A percentile compares a stretch with the other conserved stretches of the same genome.
Conservation (phyloP, 2,797 vertebrate genomes). For the Naso thynnoides region DNA sequence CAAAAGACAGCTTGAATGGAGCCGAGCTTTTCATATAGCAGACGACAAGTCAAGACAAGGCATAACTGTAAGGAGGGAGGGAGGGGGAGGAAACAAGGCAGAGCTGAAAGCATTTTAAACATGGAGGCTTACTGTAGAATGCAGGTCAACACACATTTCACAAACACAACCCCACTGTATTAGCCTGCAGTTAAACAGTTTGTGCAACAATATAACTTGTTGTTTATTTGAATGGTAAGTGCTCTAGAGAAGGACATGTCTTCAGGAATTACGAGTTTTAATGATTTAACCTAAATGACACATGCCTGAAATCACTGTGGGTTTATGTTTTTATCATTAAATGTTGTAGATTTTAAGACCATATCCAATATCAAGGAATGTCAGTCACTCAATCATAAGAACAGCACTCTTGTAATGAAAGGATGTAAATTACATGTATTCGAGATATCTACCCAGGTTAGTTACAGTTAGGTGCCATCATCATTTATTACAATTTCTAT, state of each 20-base stretch:
- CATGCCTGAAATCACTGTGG: constrained; percentile 61
- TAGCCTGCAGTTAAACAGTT: constrained; percentile 15
- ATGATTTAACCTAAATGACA: constrained; percentile 66
- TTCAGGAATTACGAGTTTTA: constrained; percentile 36
- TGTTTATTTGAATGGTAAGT: constrained; percentile 23
- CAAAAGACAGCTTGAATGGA: constrained; percentile 60
- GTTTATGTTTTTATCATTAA: constrained; percentile 61
- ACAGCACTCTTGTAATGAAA: constrained; percentile 25
- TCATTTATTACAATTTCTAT: constrained; percentile 23
- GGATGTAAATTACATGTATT: constrained; percentile 9
- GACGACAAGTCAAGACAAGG: constrained; percentile 21
- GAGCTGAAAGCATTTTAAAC: constrained; percentile 37
- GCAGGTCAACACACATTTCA: constrained; percentile 44
- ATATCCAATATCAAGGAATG: constrained; percentile 36
- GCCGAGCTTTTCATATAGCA: constrained; percentile 52
- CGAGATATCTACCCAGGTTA: constrained; percentile 11
- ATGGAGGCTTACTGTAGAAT: constrained; percentile 31
- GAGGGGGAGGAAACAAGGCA: constrained; percentile 18
- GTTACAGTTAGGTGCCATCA: constrained; percentile 1
- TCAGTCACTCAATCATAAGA: constrained; percentile 27
- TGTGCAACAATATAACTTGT: constrained; percentile 35
- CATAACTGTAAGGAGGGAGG: neutral
- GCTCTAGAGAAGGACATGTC: constrained; percentile 25
- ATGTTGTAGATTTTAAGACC: constrained; percentile 48
- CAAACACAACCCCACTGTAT: constrained; percentile 8